A percentile compares a stretch with the other conserved stretches of the same genome.
Conservation (phyloP, 2,888 invertebrate genomes). For the Apantesis nais region DNA sequence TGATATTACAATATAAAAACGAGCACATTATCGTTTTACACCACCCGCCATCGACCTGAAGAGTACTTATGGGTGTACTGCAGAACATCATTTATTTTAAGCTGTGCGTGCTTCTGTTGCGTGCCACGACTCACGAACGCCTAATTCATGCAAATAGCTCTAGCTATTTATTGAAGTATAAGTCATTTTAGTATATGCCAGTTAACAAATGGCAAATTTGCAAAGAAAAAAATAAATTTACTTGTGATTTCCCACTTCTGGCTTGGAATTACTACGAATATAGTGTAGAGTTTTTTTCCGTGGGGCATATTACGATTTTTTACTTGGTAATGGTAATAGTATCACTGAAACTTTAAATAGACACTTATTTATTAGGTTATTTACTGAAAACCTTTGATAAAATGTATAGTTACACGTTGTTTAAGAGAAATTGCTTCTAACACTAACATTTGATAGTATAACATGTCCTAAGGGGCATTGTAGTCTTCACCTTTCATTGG, state of each 20-base stretch:
- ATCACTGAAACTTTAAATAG: too few species aligned
- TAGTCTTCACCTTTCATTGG: neutral
- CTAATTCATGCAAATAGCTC: constrained; percentile 57
- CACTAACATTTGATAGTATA: neutral
- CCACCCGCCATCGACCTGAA: constrained; percentile 8
- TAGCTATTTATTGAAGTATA: constrained; percentile 43
- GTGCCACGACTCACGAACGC: constrained; percentile 49
- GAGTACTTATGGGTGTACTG: constrained; percentile 27
- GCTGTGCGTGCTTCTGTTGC: constrained; percentile 55
- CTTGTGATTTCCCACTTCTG: neutral
- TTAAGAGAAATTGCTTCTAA: neutral
- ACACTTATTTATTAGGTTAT: neutral
- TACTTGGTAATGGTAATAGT: neutral
- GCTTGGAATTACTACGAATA: neutral
- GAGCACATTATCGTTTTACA: constrained; percentile 11
- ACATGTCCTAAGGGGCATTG: too few species aligned
- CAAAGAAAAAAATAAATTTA: constrained; percentile 8
- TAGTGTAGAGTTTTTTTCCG: neutral
- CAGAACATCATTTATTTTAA: constrained; percentile 49
- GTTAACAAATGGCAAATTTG: constrained; percentile 18
- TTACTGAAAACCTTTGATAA: neutral
- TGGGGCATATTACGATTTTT: neutral
- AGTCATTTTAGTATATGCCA: constrained; percentile 17
- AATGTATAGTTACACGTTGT: neutral
- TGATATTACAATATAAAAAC: constrained; percentile 16